phyloP scores from a whole-genome alignment of 2,888 invertebrate genomes.

The Altica lythri region DNA sequence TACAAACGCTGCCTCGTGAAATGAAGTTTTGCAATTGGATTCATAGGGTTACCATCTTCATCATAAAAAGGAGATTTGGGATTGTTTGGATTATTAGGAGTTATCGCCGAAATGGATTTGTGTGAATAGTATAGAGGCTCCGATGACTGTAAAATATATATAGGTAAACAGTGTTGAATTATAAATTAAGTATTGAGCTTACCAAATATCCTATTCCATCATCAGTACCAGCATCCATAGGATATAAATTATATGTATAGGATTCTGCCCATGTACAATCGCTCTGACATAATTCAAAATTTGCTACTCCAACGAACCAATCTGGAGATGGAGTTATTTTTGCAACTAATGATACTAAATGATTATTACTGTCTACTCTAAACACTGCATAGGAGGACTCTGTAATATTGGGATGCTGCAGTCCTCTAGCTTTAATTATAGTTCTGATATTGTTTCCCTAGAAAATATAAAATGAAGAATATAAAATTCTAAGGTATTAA shows the following conservation, averaged over 20 bases:
- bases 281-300: conserved; percentile 80
- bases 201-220: conserved; percentile 83
- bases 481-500: background rate
- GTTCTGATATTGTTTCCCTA: conserved; percentile 81
- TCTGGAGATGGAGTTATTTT: conserved; percentile 96
- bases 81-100: conserved; percentile 82
- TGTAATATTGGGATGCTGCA: conserved; percentile 83
- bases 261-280: conserved; percentile 88
- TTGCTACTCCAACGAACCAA: conserved; percentile 93
- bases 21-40: conserved; percentile 82
- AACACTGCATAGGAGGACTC: conserved; percentile 83
- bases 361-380: conserved; percentile 85
- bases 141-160: conserved; percentile 66
- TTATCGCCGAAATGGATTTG: conserved; percentile 80
- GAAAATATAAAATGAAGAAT: conserved; percentile 25
- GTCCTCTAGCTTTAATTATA: conserved; percentile 90
- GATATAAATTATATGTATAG: conserved; percentile 81
- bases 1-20: conserved; percentile 78
- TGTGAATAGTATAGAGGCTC: conserved; percentile 79
- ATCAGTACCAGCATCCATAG: conserved; percentile 94
- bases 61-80: conserved; percentile 89
- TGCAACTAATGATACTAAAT: conserved; percentile 88
- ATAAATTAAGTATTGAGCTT: conserved; percentile 41
- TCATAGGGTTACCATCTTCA: conserved; percentile 72
- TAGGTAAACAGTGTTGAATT: too few species aligned